Evolutionary conservation across 2,888 invertebrate species (phyloP).

Genomic region (Cosmorhoe ocellata): DNA sequence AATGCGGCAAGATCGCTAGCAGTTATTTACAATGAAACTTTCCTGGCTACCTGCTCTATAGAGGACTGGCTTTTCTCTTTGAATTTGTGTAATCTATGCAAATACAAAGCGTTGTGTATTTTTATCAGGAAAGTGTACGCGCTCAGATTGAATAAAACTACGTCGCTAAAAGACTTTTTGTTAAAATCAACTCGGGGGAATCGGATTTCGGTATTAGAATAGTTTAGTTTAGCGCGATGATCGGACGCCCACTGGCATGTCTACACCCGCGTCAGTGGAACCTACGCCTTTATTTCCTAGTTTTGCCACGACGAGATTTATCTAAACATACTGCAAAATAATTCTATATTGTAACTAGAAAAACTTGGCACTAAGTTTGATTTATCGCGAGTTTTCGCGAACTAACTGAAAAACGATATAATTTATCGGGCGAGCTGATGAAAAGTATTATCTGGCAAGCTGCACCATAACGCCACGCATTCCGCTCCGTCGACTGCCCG

Average conservation of each 20-base stretch:
- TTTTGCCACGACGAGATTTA: too few species aligned
- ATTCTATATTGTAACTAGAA: slow-evolving; percentile 7
- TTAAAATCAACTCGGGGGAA: not conserved
- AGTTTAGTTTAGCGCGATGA: not conserved
- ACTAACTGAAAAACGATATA: slow-evolving; percentile 23
- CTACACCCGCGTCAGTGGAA: too few species aligned
- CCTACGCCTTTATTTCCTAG: too few species aligned
- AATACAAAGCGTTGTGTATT: slow-evolving; percentile 24
- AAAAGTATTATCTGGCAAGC: slow-evolving; percentile 14
- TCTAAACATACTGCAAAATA: not conserved
- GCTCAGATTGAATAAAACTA: slow-evolving; percentile 17
- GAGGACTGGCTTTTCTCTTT: slow-evolving; percentile 15
- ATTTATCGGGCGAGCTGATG: slow-evolving; percentile 14
- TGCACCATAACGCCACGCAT: not conserved
- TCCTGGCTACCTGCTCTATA: slow-evolving; percentile 25
- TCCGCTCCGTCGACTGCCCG: not conserved
- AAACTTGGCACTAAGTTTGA: slow-evolving; percentile 22
- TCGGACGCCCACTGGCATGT: too few species aligned
- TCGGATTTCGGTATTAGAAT: not conserved
- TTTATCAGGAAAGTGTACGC: slow-evolving; percentile 19
- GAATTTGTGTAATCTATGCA: slow-evolving; percentile 27
- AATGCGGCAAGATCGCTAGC: slow-evolving; percentile 35
- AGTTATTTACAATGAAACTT: slow-evolving; percentile 34
- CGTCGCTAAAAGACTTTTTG: not conserved
- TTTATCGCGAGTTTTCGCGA: slow-evolving; percentile 21